Percentiles rank a stretch among this genome's conserved stretches.
These are phyloP conservation scores for Heliconius hermathena DNA, from an alignment of 1,140 invertebrate genomes.

Conservation along the genomic window DNA sequence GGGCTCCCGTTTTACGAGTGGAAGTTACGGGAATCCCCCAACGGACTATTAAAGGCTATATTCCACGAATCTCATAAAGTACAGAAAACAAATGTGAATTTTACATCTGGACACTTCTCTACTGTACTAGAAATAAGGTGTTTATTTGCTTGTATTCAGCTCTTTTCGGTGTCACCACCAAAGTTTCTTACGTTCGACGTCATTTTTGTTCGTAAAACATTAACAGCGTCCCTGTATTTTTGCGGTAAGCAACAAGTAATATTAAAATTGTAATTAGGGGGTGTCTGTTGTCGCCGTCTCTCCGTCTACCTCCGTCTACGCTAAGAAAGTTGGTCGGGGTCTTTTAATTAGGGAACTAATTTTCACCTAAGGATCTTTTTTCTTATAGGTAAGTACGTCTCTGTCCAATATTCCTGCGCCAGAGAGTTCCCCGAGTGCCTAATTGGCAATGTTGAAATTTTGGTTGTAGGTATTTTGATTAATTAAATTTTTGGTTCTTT, in stretches of 20 bases:
- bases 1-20: conserved; percentile 48
- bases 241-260: conserved; percentile 54
- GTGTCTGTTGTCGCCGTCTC: conserved; percentile 24
- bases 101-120: neutral
- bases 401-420: neutral
- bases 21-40: conserved; percentile 52
- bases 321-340: conserved; percentile 15
- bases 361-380: conserved; percentile 9
- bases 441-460: neutral
- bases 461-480: neutral
- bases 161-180: conserved; percentile 14
- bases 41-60: conserved; percentile 57
- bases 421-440: neutral
- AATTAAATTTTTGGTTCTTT: neutral
- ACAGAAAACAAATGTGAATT: conserved; percentile 32
- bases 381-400: neutral
- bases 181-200: conserved; percentile 44
- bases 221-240: conserved; percentile 51
- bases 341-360: conserved; percentile 32
- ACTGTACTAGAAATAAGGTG: neutral
- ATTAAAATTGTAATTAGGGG: conserved; percentile 47
- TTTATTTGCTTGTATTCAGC: neutral
- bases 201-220: conserved; percentile 57
- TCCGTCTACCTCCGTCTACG: neutral
- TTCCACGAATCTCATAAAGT: conserved; percentile 55